Percentiles rank a stretch among this genome's conserved stretches.
phyloP scores from a whole-genome alignment of 64 coral and sea anemone genomes.

The Catalaphyllia jardinei region DNA sequence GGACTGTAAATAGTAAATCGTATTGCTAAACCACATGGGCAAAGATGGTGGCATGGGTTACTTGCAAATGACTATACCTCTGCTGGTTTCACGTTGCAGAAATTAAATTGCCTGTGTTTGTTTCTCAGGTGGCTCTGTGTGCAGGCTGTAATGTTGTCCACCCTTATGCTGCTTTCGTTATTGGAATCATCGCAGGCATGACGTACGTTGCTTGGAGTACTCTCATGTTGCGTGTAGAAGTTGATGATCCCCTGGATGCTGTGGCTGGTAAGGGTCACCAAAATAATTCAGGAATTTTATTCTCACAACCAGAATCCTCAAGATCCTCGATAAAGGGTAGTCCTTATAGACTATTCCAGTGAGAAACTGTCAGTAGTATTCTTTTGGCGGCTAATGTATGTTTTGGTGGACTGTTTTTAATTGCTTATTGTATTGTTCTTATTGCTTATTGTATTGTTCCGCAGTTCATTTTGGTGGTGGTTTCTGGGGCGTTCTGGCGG shows the following conservation, averaged over 20 bases:
- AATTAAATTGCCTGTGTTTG: neutral
- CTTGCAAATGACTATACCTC: no score
- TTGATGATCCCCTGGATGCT: slow-evolving; percentile 77
- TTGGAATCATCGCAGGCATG: slow-evolving; percentile 73
- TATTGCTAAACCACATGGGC: no score
- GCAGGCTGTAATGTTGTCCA: slow-evolving; percentile 77
- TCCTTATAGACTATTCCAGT: no score
- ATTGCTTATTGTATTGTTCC: neutral
- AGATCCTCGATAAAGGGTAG: no score
- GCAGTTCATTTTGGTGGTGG: slow-evolving; percentile 92
- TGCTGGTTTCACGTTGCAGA: no score
- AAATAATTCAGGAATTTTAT: no score
- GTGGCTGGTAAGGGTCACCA: slow-evolving; percentile 54
- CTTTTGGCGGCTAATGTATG: neutral
- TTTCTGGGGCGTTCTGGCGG: slow-evolving; percentile 81
- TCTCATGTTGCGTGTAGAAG: slow-evolving; percentile 33
- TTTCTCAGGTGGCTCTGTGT: slow-evolving; percentile 77
- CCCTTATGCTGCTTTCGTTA: slow-evolving; percentile 72
- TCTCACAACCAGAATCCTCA: no score
- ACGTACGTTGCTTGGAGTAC: slow-evolving; percentile 76
- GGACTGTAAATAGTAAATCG: no score
- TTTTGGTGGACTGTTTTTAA: neutral
- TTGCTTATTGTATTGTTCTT: neutral
- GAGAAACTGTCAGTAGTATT: neutral
- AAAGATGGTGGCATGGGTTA: no score